Percentiles rank a stretch among this genome's conserved stretches.
phyloP scores from a whole-genome alignment of 2,797 vertebrate species.

The Helicolenus hilgendorfi region DNA sequence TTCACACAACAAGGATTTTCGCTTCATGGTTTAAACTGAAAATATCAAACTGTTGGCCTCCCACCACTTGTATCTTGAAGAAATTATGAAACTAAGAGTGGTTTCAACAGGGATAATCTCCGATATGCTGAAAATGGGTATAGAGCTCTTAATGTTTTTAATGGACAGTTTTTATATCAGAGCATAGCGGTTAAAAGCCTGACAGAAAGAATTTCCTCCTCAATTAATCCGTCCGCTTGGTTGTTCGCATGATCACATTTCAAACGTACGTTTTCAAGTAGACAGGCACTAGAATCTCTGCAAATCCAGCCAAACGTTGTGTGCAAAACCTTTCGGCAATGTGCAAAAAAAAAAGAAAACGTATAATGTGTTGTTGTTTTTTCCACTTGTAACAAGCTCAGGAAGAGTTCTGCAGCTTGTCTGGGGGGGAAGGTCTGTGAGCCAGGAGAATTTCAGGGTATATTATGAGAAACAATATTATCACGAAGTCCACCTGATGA shows the following conservation, averaged over 20 bases:
- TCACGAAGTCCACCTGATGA: conserved; percentile 76
- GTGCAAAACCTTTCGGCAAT: conserved; percentile 35
- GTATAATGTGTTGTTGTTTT: conserved; percentile 28
- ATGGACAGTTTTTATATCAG: conserved; percentile 70
- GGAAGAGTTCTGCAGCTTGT: conserved; percentile 42
- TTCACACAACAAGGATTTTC: conserved; percentile 39
- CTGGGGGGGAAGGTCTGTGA: conserved; percentile 9
- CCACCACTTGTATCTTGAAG: conserved; percentile 42
- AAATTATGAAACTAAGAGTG: conserved; percentile 50
- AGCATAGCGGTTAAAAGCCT: conserved; percentile 71
- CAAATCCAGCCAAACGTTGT: conserved; percentile 27
- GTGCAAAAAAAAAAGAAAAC: neutral
- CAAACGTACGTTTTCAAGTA: conserved; percentile 57
- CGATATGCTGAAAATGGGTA: conserved; percentile 51
- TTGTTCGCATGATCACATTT: conserved; percentile 67
- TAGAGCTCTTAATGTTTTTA: conserved; percentile 68
- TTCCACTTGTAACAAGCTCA: conserved; percentile 27
- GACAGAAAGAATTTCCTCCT: conserved; percentile 65
- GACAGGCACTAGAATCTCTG: conserved; percentile 60
- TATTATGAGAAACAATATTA: conserved; percentile 75
- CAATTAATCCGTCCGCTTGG: conserved; percentile 76
- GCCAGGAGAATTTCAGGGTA: conserved; percentile 54
- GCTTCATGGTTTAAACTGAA: conserved; percentile 31
- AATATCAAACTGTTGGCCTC: conserved; percentile 24
- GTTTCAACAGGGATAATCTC: conserved; percentile 65